These are phyloP conservation scores for Geopemphigus sp. DNA, from an alignment of 1,140 invertebrate species.

Conservation along the genomic window DNA sequence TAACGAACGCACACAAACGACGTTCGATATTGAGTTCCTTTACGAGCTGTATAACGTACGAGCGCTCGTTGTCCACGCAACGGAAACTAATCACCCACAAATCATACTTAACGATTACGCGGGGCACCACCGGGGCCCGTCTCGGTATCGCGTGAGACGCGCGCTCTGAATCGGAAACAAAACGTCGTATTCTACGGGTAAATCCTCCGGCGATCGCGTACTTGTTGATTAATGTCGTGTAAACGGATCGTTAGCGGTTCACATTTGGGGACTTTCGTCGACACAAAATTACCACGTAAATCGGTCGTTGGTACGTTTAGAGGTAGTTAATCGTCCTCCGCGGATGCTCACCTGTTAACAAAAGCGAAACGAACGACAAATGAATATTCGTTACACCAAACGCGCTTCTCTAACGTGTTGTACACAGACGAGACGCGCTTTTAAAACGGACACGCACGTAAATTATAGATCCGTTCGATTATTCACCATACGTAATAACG, in stretches of 20 bases:
- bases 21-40: neutral
- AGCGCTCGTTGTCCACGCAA: neutral
- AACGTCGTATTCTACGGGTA: too few species aligned
- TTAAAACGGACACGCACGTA: neutral
- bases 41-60: neutral
- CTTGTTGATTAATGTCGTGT: too few species aligned
- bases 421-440: neutral
- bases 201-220: too few species aligned
- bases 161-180: too few species aligned
- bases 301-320: too few species aligned
- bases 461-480: neutral
- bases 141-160: too few species aligned
- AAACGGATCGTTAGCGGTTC: too few species aligned
- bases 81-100: neutral
- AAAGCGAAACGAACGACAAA: too few species aligned
- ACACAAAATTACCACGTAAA: too few species aligned
- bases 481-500: neutral
- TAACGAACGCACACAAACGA: neutral
- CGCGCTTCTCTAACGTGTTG: neutral
- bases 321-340: neutral
- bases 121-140: too few species aligned
- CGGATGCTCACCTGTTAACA: slow-evolving; percentile 19
- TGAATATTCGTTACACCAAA: neutral
- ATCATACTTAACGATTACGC: neutral
- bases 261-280: too few species aligned